Conservation (phyloP, 2,888 invertebrate genomes). For the Dolichomitus sp. region DNA sequence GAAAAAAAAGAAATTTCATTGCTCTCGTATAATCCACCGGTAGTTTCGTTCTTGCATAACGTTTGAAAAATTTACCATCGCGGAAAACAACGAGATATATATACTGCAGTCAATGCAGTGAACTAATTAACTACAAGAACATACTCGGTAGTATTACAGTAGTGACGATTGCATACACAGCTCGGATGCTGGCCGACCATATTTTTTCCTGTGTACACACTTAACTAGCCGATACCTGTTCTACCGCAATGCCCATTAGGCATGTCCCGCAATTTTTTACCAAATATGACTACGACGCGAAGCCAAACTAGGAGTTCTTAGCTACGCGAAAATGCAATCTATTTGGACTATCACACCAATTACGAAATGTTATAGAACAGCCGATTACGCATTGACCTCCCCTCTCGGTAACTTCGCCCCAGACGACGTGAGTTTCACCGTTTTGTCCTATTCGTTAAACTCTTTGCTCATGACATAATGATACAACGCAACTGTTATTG, state of each 20-base stretch:
- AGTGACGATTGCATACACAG: slow-evolving; percentile 43
- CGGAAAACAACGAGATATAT: slow-evolving; percentile 43
- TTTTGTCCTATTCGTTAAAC: slow-evolving; percentile 32
- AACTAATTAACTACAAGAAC: slow-evolving; percentile 77
- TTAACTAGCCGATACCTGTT: slow-evolving; percentile 18
- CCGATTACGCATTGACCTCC: slow-evolving; percentile 42
- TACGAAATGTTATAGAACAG: slow-evolving; percentile 82
- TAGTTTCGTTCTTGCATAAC: slow-evolving; percentile 50
- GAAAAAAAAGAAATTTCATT: slow-evolving; percentile 35
- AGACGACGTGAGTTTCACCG: slow-evolving; percentile 28
- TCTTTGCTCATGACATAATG: slow-evolving; percentile 79
- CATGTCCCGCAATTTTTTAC: slow-evolving; percentile 74
- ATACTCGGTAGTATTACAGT: slow-evolving; percentile 72
- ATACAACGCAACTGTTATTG: slow-evolving; percentile 39
- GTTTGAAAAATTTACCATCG: slow-evolving; percentile 30
- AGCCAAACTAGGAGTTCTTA: slow-evolving; percentile 68
- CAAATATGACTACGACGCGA: slow-evolving; percentile 78
- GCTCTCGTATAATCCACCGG: slow-evolving; percentile 30
- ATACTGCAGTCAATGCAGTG: slow-evolving; percentile 63
- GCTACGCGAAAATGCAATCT: slow-evolving; percentile 80
- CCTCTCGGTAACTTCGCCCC: slow-evolving; percentile 25
- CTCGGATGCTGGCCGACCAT: slow-evolving; percentile 63
- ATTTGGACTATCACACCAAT: slow-evolving; percentile 78
- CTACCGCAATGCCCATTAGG: slow-evolving; percentile 69
- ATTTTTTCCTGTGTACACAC: slow-evolving; percentile 55